Conservation (phyloP, 2,888 invertebrate genomes). For the Drosophila colorata region DNA sequence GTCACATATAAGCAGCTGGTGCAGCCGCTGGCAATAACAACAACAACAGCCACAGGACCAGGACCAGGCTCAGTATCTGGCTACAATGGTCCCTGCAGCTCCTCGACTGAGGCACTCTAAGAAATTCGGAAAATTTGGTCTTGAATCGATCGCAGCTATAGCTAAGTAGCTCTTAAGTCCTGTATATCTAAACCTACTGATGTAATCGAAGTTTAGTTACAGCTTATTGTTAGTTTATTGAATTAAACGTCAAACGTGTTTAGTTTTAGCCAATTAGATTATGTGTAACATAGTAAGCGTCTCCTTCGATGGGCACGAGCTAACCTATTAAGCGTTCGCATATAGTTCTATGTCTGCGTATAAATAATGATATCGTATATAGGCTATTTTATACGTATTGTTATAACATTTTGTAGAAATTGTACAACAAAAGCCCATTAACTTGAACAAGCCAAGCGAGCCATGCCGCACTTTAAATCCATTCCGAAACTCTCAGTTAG, state of each 20-base stretch:
- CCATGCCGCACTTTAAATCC: not conserved
- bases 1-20: constrained; percentile 66
- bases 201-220: constrained; percentile 43
- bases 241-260: constrained; percentile 75
- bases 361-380: constrained; percentile 10
- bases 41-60: constrained; percentile 18
- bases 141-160: constrained; percentile 4
- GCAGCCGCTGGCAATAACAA: constrained; percentile 56
- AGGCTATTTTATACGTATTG: constrained; percentile 64
- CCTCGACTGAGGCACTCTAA: constrained; percentile 86
- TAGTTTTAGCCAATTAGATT: constrained; percentile 72
- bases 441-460: no score
- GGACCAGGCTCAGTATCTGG: constrained; percentile 34
- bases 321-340: constrained; percentile 22
- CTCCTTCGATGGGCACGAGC: constrained; percentile 31
- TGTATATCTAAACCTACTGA: constrained; percentile 20
- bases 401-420: constrained; percentile 68
- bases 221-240: constrained; percentile 55
- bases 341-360: constrained; percentile 19
- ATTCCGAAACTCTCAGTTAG: not conserved
- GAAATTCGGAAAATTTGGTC: not conserved
- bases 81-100: constrained; percentile 86
- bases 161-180: constrained; percentile 28
- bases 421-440: constrained; percentile 44
- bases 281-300: constrained; percentile 76